phyloP scores from a whole-genome alignment of 2,888 invertebrate genomes.

The Heliconius ethilla region DNA sequence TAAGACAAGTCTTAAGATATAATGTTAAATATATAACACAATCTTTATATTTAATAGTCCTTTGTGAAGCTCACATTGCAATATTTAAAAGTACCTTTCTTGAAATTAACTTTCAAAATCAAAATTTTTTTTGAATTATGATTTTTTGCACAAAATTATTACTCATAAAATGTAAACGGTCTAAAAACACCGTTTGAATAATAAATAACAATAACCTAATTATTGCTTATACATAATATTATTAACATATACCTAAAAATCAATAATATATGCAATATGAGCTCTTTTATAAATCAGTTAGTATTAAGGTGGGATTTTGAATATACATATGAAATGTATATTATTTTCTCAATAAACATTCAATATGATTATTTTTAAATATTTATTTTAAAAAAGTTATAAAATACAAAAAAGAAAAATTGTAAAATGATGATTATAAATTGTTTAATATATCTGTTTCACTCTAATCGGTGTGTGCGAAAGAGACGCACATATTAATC shows the following conservation, averaged over 20 bases:
- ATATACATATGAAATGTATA: not conserved
- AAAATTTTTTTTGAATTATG: too few relatives aligned
- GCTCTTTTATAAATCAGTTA: slow-evolving; percentile 9
- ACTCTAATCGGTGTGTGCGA: slow-evolving; percentile 27
- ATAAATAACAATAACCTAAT: slow-evolving; percentile 1
- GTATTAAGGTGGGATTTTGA: slow-evolving; percentile 28
- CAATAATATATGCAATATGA: slow-evolving; percentile 16
- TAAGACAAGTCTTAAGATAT: slow-evolving; percentile 11
- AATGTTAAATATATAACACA: not conserved
- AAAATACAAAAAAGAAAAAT: not conserved
- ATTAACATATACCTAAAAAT: slow-evolving; percentile 9
- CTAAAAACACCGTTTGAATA: not conserved
- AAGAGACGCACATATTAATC: slow-evolving; percentile 25
- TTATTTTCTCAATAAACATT: not conserved
- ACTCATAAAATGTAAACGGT: not conserved
- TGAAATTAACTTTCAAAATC: too few relatives aligned
- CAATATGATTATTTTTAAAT: too few relatives aligned
- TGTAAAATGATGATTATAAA: not conserved
- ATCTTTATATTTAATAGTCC: not conserved
- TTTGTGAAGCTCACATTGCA: slow-evolving; percentile 8
- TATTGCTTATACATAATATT: slow-evolving; percentile 11
- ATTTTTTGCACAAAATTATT: too few relatives aligned
- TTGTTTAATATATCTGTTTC: slow-evolving; percentile 38
- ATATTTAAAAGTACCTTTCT: too few relatives aligned
- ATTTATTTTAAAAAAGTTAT: not conserved